Evolutionary conservation across 2,888 invertebrate genomes (phyloP).

Genomic region (Drosophila bunnanda): DNA sequence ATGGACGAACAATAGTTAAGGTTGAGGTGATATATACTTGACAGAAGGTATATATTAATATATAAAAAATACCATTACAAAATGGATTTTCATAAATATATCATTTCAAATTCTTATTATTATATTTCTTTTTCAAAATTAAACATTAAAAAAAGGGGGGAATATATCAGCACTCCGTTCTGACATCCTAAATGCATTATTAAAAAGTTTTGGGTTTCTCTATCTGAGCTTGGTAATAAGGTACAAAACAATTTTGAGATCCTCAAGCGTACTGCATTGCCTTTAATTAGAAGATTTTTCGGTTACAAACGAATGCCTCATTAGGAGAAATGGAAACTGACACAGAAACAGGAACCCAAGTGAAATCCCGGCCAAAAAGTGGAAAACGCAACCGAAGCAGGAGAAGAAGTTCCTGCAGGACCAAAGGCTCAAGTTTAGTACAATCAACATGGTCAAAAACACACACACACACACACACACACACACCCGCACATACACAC

Average conservation of each 20-base stretch:
- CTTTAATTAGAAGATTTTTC: slow-evolving; percentile 34
- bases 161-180: not conserved
- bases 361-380: slow-evolving; percentile 39
- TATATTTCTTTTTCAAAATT: too few relatives aligned
- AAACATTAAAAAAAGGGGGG: too few relatives aligned
- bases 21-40: too few relatives aligned
- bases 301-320: slow-evolving; percentile 36
- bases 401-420: slow-evolving; percentile 21
- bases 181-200: not conserved
- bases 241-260: not conserved
- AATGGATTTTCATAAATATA: not conserved
- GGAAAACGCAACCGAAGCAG: slow-evolving; percentile 2
- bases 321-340: slow-evolving; percentile 30
- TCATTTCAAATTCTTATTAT: too few relatives aligned
- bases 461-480: slow-evolving; percentile 15
- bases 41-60: not conserved
- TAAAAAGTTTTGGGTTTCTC: not conserved
- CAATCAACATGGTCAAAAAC: slow-evolving; percentile 34
- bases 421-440: slow-evolving; percentile 37
- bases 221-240: not conserved
- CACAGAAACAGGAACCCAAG: slow-evolving; percentile 30
- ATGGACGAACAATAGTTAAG: not conserved
- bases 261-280: not conserved
- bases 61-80: too few relatives aligned
- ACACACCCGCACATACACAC: slow-evolving; percentile 6